Conservation (phyloP, 2,113 vertebrate species). For the Callionymus lyra region DNA sequence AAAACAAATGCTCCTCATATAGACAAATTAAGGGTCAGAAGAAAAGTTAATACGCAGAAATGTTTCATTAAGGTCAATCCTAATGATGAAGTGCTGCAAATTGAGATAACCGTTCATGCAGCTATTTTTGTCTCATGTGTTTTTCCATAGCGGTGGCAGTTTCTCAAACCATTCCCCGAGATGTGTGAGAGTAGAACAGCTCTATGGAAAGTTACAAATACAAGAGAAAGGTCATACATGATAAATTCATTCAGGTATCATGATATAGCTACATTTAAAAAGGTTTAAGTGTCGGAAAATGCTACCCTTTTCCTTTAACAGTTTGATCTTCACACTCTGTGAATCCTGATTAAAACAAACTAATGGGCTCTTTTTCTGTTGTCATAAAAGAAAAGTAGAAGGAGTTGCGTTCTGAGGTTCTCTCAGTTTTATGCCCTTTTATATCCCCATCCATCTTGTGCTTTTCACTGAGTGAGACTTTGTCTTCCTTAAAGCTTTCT, state of each 20-base stretch:
- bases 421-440: constrained; percentile 18
- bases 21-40: constrained; percentile 42
- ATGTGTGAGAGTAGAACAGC: no score
- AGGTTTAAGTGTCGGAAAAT: no score
- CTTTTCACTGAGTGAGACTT: constrained; percentile 15
- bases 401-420: constrained; percentile 13
- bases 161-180: no score
- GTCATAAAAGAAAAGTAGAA: constrained; percentile 33
- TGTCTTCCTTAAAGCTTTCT: no score
- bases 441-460: constrained; percentile 7
- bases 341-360: constrained; percentile 21
- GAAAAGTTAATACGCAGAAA: constrained; percentile 28
- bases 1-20: not conserved
- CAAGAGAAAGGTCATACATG: no score
- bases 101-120: no score
- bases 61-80: constrained; percentile 21
- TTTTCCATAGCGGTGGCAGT: no score
- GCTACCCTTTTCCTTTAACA: no score
- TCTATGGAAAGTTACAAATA: no score
- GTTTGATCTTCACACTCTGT: constrained; percentile 11
- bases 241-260: no score
- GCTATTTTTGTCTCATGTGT: no score
- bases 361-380: constrained; percentile 23
- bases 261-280: no score
- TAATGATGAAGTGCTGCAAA: not conserved